These are phyloP conservation scores for Bothrops jararaca DNA, from an alignment of 2,113 vertebrate species.

Conservation along the genomic window DNA sequence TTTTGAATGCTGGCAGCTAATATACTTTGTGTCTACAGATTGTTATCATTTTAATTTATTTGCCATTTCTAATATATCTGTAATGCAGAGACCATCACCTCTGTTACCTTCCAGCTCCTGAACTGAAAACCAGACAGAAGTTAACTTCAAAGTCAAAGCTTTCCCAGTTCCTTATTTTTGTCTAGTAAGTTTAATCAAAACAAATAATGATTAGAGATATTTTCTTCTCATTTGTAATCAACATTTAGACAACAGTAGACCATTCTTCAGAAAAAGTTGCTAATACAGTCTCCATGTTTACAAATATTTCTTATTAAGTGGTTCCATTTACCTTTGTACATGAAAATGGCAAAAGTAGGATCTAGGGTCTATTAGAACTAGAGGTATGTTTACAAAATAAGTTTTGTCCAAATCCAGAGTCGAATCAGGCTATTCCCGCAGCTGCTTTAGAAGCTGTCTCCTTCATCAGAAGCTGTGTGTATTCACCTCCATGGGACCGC, in stretches of 20 bases:
- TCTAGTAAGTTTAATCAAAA: background rate
- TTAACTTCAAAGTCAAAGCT: background rate
- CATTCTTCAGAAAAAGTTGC: background rate
- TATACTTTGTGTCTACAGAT: background rate
- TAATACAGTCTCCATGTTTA: background rate
- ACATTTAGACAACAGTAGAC: too few species aligned
- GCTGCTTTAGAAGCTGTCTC: too few species aligned
- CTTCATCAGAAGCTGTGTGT: background rate
- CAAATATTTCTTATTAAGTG: background rate
- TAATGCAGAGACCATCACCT: background rate
- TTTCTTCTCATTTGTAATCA: background rate
- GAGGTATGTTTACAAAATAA: too few species aligned
- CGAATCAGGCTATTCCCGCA: too few species aligned
- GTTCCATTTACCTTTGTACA: background rate
- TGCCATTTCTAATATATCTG: background rate
- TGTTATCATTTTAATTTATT: background rate
- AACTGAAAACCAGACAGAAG: background rate
- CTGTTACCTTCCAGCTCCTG: background rate
- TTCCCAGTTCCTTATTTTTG: background rate
- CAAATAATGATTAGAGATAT: background rate
- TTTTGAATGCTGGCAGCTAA: background rate
- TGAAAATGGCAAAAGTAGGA: too few species aligned
- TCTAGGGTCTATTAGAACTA: too few species aligned
- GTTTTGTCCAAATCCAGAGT: too few species aligned
- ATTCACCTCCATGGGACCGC: background rate